Conservation (phyloP, 2,113 vertebrate species). For the Atherinomorus stipes region DNA sequence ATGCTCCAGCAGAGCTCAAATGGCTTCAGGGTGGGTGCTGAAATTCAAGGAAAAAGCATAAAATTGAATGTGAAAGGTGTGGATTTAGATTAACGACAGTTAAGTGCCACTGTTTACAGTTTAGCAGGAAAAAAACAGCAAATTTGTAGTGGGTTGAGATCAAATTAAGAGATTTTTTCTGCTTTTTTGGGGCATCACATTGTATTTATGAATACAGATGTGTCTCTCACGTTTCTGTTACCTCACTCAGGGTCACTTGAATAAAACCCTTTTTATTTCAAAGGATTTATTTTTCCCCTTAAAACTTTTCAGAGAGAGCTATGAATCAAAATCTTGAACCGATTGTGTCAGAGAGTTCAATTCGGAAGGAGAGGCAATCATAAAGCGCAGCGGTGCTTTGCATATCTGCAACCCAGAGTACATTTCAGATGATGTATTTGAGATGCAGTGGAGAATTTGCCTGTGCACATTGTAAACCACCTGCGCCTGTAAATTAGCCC, state of each 20-base stretch:
- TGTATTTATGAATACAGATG: background rate
- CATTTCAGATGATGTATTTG: conserved; percentile 61
- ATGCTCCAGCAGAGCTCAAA: background rate
- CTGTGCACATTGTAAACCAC: conserved; percentile 66
- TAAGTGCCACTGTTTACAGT: conserved; percentile 6
- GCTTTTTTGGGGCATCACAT: background rate
- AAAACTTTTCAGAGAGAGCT: background rate
- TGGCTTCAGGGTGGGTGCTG: background rate
- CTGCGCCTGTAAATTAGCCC: conserved; percentile 78
- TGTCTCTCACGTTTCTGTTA: background rate
- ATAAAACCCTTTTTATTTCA: conserved; percentile 32
- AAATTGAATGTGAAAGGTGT: conserved; percentile 29
- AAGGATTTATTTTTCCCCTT: conserved; percentile 11
- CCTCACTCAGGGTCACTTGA: conserved; percentile 33
- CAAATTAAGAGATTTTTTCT: background rate
- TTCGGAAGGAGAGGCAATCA: conserved; percentile 37
- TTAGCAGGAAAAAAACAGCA: background rate
- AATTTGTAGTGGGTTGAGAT: background rate
- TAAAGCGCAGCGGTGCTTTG: conserved; percentile 39
- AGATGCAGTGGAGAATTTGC: conserved; percentile 53
- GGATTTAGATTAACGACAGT: background rate
- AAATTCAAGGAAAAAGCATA: background rate
- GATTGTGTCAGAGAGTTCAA: conserved; percentile 30
- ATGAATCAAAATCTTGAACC: conserved; percentile 26
- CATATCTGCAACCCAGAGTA: conserved; percentile 48